Evolutionary conservation across 2,888 invertebrate genomes (phyloP).

Genomic region (Stenichneumon culpator): DNA sequence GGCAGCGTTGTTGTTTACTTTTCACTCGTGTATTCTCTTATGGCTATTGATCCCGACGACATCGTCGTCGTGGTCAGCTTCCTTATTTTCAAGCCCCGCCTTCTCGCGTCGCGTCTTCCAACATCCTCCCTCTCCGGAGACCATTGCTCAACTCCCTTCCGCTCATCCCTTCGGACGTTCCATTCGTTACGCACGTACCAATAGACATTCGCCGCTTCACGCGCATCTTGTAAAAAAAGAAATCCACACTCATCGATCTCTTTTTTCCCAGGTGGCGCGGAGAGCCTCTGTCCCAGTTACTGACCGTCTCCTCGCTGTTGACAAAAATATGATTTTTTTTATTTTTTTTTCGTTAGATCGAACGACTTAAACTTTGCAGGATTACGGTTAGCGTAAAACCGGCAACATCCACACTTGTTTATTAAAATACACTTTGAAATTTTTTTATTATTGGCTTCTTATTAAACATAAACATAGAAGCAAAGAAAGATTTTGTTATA

Average conservation of each 20-base stretch:
- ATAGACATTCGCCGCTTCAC: constrained; percentile 1
- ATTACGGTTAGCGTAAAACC: not conserved
- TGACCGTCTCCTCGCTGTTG: not conserved
- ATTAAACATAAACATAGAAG: not conserved
- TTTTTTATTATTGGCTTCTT: not conserved
- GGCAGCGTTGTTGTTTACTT: constrained; percentile 45
- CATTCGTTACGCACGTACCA: constrained; percentile 17
- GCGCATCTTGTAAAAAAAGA: constrained; percentile 6
- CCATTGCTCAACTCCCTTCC: not conserved
- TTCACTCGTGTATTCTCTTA: constrained; percentile 12
- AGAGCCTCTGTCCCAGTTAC: not conserved
- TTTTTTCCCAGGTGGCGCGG: not conserved
- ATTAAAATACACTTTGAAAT: not conserved
- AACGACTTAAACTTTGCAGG: not conserved
- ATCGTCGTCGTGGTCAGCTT: constrained; percentile 43
- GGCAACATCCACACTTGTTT: not conserved
- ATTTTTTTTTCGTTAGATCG: not conserved
- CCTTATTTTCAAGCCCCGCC: constrained; percentile 45
- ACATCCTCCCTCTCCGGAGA: constrained; percentile 1
- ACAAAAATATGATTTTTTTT: not conserved
- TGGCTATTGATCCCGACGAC: constrained; percentile 41
- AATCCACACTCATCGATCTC: not conserved
- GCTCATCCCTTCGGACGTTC: constrained; percentile 27
- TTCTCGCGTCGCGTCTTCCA: constrained; percentile 35
- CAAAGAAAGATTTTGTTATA: too few species aligned